These are phyloP conservation scores for Semnornis frantzii DNA, from an alignment of 2,113 vertebrate genomes.

Conservation along the genomic window DNA sequence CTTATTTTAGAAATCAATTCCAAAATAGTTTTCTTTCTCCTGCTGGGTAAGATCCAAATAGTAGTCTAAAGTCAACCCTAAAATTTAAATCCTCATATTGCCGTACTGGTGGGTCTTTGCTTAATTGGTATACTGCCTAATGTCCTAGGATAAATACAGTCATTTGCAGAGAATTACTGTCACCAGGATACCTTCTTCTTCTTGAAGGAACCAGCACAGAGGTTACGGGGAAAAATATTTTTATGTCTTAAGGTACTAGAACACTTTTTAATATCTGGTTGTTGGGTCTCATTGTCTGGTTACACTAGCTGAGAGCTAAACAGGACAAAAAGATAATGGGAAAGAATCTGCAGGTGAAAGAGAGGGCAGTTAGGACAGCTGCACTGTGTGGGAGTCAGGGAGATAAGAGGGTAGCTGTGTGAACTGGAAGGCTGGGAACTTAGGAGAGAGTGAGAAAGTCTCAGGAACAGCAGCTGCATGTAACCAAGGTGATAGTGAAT, in stretches of 20 bases:
- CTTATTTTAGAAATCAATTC: not conserved
- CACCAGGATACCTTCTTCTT: not conserved
- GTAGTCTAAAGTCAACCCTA: not conserved
- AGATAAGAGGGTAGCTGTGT: no score
- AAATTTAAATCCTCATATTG: not conserved
- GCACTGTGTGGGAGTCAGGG: no score
- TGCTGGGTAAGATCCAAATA: not conserved
- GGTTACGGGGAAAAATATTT: not conserved
- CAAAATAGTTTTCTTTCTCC: not conserved
- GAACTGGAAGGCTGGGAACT: no score
- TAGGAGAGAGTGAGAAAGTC: no score
- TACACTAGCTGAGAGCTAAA: no score
- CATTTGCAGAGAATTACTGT: not conserved
- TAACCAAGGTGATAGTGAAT: no score
- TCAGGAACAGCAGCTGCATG: no score
- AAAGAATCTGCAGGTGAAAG: no score
- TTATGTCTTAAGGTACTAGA: not conserved
- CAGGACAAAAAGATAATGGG: no score
- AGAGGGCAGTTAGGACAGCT: no score
- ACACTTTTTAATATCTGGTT: not conserved
- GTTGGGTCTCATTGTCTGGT: no score
- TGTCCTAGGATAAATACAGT: not conserved
- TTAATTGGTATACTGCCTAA: not conserved
- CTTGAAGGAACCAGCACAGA: not conserved
- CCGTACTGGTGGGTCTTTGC: not conserved